Conservation (phyloP, 1,140 invertebrate species). For the Alviniconcha marisindica region DNA sequence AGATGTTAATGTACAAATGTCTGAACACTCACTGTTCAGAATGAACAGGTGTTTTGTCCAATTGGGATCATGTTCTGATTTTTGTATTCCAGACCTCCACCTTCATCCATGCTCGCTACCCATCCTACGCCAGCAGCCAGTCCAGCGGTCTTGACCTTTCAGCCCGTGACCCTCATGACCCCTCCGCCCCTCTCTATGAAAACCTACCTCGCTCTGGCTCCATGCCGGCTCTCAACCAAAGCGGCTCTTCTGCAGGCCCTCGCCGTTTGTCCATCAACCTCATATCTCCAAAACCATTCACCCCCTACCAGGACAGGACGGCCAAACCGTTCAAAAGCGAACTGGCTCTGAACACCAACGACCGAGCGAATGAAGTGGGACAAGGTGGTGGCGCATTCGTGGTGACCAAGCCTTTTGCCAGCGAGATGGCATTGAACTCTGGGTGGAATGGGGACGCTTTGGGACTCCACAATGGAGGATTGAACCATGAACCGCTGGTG, state of each 20-base stretch:
- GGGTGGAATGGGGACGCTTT: not conserved
- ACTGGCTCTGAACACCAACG: slow-evolving; percentile 42
- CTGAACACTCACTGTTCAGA: too few species aligned
- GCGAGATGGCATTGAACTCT: slow-evolving; percentile 36
- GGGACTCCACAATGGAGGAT: not conserved
- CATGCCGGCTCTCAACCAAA: slow-evolving; percentile 30
- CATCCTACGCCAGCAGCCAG: slow-evolving; percentile 40
- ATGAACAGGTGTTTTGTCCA: too few species aligned
- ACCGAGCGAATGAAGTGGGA: not conserved
- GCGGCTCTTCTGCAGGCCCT: slow-evolving; percentile 34
- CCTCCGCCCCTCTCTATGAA: slow-evolving; percentile 58
- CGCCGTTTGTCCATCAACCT: slow-evolving; percentile 51
- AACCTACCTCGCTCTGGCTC: slow-evolving; percentile 53
- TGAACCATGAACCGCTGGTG: not conserved
- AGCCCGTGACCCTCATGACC: slow-evolving; percentile 4
- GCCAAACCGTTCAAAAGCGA: slow-evolving; percentile 53
- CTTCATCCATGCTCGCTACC: slow-evolving; percentile 50
- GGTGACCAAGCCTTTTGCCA: slow-evolving; percentile 15
- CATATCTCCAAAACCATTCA: slow-evolving; percentile 63
- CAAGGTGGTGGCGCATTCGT: not conserved
- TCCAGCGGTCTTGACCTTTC: slow-evolving; percentile 30
- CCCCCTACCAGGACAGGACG: slow-evolving; percentile 48
- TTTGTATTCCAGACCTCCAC: slow-evolving; percentile 35
- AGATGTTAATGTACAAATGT: too few species aligned
- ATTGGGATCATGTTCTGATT: not conserved